Conservation (phyloP, 1,140 invertebrate genomes). For the Habropoda laboriosa region DNA sequence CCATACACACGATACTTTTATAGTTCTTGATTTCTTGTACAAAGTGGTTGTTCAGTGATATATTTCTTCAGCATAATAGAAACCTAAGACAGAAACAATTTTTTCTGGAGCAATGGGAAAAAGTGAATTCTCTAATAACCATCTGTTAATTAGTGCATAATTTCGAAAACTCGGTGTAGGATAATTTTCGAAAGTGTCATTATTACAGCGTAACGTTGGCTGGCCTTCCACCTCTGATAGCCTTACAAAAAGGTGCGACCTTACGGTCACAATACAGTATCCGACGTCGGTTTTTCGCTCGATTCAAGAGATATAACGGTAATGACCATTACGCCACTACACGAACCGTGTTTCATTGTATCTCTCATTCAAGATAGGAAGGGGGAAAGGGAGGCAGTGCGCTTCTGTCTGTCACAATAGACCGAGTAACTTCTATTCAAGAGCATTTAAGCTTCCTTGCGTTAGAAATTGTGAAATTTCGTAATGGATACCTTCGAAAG, state of each 20-base stretch:
- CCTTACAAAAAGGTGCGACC: neutral
- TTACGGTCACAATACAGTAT: conserved; percentile 20
- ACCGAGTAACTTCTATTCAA: neutral
- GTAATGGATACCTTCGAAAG: conserved; percentile 11
- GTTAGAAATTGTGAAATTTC: conserved; percentile 29
- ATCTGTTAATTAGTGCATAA: too few species aligned
- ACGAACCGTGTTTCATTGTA: conserved; percentile 16
- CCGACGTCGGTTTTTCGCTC: neutral
- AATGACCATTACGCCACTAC: conserved; percentile 35
- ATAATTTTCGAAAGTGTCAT: conserved; percentile 2
- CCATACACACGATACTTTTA: too few species aligned
- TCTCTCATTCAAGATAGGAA: conserved; percentile 1
- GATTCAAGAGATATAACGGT: conserved; percentile 38
- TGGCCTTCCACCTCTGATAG: neutral
- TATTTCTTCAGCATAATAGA: too few species aligned
- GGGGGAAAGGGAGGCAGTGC: conserved; percentile 2
- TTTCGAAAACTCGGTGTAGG: too few species aligned
- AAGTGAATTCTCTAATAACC: too few species aligned
- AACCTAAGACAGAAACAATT: too few species aligned
- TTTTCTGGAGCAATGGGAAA: too few species aligned
- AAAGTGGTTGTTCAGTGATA: too few species aligned
- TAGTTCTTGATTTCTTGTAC: too few species aligned
- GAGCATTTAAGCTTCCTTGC: conserved; percentile 34
- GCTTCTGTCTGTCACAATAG: conserved; percentile 25
- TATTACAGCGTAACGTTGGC: neutral